A percentile compares a stretch with the other conserved stretches of the same genome.
phyloP scores from a whole-genome alignment of 2,888 invertebrate species.

The Parasteatoda lunata region DNA sequence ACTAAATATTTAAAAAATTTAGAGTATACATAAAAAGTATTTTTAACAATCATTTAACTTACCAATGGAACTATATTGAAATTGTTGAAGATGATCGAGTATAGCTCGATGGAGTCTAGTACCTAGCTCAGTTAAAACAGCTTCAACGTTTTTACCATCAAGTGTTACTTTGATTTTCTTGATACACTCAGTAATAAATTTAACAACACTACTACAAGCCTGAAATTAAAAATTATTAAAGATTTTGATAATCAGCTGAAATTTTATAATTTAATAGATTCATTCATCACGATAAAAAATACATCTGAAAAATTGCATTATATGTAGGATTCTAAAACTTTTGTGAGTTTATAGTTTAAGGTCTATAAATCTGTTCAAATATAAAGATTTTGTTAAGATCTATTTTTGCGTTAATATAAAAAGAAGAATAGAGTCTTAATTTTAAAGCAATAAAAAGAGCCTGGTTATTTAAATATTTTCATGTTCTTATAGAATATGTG shows the following conservation, averaged over 20 bases:
- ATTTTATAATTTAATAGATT: too few species aligned
- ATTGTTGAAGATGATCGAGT: constrained; percentile 94
- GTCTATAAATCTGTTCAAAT: neutral
- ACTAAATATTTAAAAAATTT: too few species aligned
- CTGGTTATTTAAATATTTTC: too few species aligned
- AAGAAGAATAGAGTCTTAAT: too few species aligned
- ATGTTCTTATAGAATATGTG: too few species aligned
- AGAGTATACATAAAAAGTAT: too few species aligned
- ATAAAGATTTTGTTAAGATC: too few species aligned
- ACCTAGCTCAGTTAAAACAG: constrained; percentile 90
- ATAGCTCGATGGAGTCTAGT: constrained; percentile 93
- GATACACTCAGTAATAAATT: constrained; percentile 85
- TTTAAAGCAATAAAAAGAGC: too few species aligned
- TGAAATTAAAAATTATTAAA: constrained; percentile 73
- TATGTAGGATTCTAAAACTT: neutral
- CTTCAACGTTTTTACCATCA: constrained; percentile 93
- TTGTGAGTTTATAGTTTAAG: neutral
- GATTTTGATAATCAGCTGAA: too few species aligned
- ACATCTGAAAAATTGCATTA: neutral
- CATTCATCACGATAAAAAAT: neutral
- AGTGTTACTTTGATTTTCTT: constrained; percentile 86
- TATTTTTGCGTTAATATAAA: too few species aligned
- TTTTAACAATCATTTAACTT: constrained; percentile 66
- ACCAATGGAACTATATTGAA: constrained; percentile 95
- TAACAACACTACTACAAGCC: constrained; percentile 89